These are phyloP conservation scores for Eumerus sabulonum DNA, from an alignment of 2,888 invertebrate species.

Conservation along the genomic window DNA sequence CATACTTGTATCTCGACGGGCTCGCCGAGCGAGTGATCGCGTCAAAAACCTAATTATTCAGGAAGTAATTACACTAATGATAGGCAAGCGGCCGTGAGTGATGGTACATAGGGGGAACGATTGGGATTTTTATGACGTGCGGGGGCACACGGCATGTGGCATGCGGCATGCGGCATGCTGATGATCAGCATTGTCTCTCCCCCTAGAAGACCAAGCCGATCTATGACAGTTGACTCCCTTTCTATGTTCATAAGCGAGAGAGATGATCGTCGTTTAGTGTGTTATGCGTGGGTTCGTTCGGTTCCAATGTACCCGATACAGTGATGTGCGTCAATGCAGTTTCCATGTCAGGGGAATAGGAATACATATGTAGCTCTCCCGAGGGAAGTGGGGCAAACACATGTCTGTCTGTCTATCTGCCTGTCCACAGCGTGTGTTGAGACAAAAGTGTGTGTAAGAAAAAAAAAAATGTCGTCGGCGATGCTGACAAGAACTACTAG, in stretches of 20 bases:
- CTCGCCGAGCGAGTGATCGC: conserved; percentile 35
- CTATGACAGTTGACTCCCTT: background rate
- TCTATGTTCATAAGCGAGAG: background rate
- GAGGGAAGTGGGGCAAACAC: background rate
- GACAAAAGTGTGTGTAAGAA: conserved; percentile 3
- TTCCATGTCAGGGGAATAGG: background rate
- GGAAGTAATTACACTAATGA: conserved; percentile 62
- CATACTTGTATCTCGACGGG: background rate
- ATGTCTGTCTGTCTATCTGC: too few species aligned
- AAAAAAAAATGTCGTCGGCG: conserved; percentile 8
- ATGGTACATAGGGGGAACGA: conserved; percentile 16
- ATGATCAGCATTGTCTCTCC: conserved; percentile 49
- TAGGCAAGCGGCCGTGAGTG: conserved; percentile 6
- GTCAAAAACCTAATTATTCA: conserved; percentile 60
- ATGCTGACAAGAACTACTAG: conserved; percentile 46
- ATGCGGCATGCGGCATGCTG: conserved; percentile 47
- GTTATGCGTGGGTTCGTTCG: background rate
- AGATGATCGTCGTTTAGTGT: background rate
- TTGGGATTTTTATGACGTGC: conserved; percentile 40
- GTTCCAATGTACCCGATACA: background rate
- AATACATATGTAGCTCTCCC: background rate
- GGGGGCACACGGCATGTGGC: conserved; percentile 41
- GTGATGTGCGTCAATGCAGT: background rate
- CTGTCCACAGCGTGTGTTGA: background rate
- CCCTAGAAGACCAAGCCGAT: conserved; percentile 17